Percentiles rank a stretch among this genome's conserved stretches.
phyloP scores from a whole-genome alignment of 2,113 vertebrate species.

The Hirundichthys speculiger region DNA sequence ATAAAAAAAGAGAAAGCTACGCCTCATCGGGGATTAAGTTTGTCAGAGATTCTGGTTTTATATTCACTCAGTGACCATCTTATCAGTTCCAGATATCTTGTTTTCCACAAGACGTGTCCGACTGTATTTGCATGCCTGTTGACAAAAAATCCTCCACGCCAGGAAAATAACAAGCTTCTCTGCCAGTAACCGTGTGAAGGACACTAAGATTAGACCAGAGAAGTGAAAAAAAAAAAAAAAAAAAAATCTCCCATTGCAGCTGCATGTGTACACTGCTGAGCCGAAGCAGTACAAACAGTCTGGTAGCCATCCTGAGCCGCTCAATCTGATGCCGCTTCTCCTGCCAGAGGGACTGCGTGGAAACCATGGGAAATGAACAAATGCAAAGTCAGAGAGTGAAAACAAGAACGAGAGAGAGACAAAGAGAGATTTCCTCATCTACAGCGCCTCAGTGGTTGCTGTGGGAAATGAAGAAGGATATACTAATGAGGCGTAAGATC shows the following conservation, averaged over 20 bases:
- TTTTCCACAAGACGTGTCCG: too few relatives aligned
- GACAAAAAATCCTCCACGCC: too few relatives aligned
- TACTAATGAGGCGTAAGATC: constrained; percentile 27
- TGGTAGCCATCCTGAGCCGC: constrained; percentile 36
- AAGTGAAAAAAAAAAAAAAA: constrained; percentile 34
- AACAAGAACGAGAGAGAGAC: constrained; percentile 39
- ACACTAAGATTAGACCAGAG: not conserved
- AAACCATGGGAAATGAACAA: constrained; percentile 60
- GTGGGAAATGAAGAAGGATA: constrained; percentile 55
- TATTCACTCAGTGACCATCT: too few relatives aligned
- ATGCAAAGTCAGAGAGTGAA: constrained; percentile 28
- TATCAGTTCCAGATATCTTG: too few relatives aligned
- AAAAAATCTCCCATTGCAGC: not conserved
- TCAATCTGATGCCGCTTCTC: constrained; percentile 32
- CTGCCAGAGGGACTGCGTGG: constrained; percentile 22
- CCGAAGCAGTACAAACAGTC: constrained; percentile 55
- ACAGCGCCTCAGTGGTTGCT: constrained; percentile 33
- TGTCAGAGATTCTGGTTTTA: too few relatives aligned
- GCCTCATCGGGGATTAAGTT: too few relatives aligned
- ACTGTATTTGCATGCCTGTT: too few relatives aligned
- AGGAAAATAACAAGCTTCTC: too few relatives aligned
- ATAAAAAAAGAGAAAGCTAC: too few relatives aligned
- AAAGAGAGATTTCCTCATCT: constrained; percentile 42
- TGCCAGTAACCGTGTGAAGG: not conserved
- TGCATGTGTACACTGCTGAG: constrained; percentile 46